Evolutionary conservation across 2,888 invertebrate genomes (phyloP), one percentile per base, ranked within the genome.

Genomic region (Drosophila maculinotata): DNA sequence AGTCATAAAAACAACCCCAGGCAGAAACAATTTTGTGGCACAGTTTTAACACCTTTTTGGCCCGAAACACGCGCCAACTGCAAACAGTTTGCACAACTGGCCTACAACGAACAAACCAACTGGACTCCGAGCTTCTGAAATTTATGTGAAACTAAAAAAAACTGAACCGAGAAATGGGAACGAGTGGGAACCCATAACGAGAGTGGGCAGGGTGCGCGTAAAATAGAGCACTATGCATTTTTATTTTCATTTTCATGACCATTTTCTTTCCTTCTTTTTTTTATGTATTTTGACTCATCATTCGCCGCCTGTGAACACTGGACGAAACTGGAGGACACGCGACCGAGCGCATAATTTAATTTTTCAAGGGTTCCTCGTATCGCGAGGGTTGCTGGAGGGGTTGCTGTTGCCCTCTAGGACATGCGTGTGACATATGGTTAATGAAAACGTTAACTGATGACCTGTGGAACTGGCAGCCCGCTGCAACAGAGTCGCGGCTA

Each of bases 381-480:
- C 10, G 31, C 39, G 53, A 74, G 71, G 69, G 76, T 67, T 62
- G 51, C 25, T 5, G 23, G 12, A 35, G 41, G 52, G 48, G 67
- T 12, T 14, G 35, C 0, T 45, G 44, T 52, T 17, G 56, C 60
- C 62, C 60, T 47, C 36, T 42, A 63, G 67, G 69, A 79, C 72
- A 74, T 82, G 87, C 84, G 87, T 87, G 87, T 87, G 84, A 87
- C 84, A 84, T 84, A 84, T 84, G 84, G 87, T 87, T 87, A 84
- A 84, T 84, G 84, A 84, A 87, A 82, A 85, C 69, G 87, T 87
- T 84, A 82, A 85, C 80, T 77, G 85, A 75, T 78, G 79, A 81
- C 45, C 76, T 70, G 76, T 68, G 57, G 67, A 42, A 63, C 42
- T 30, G 53, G 41, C n/a, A n/a, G n/a, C n/a, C n/a, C n/a, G n/a